Percentiles rank a stretch among this genome's conserved stretches.
Evolutionary conservation across 1,140 invertebrate genomes (phyloP).

Genomic region (Cataglyphis hispanica): DNA sequence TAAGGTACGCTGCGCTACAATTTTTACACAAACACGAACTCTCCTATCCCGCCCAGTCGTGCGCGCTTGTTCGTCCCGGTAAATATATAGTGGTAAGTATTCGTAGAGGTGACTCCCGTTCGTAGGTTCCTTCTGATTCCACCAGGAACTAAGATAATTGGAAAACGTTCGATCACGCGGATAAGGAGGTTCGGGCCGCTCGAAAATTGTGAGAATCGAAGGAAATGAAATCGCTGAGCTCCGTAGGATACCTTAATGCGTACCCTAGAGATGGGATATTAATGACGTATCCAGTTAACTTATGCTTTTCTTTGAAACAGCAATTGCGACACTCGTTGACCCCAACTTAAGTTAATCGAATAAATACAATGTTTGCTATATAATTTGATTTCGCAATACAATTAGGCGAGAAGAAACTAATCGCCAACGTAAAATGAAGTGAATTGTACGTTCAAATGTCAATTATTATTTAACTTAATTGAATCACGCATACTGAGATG

Average conservation of each 20-base stretch:
- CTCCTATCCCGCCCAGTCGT: slow-evolving; percentile 50
- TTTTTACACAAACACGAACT: slow-evolving; percentile 70
- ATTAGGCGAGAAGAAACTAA: not conserved
- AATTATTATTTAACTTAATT: not conserved
- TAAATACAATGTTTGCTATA: not conserved
- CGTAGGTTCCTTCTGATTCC: slow-evolving; percentile 45
- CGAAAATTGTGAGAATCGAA: slow-evolving; percentile 20
- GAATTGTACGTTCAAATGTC: too few relatives aligned
- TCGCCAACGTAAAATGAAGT: too few relatives aligned
- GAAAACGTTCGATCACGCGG: slow-evolving; percentile 57
- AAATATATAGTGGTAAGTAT: slow-evolving; percentile 48
- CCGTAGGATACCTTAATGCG: slow-evolving; percentile 4
- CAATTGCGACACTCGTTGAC: not conserved
- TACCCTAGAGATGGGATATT: not conserved
- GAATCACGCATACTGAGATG: not conserved
- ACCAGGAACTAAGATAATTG: slow-evolving; percentile 48
- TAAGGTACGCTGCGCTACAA: slow-evolving; percentile 58
- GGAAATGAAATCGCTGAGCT: slow-evolving; percentile 21
- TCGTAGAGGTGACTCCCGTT: slow-evolving; percentile 35
- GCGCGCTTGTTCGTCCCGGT: slow-evolving; percentile 55
- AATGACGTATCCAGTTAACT: not conserved
- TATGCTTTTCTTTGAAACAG: slow-evolving; percentile 1
- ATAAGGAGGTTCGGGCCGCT: not conserved
- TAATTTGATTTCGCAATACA: not conserved
- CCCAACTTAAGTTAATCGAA: not conserved